Conservation (phyloP, 2,113 vertebrate species). For the Brachionichthys hirsutus region DNA sequence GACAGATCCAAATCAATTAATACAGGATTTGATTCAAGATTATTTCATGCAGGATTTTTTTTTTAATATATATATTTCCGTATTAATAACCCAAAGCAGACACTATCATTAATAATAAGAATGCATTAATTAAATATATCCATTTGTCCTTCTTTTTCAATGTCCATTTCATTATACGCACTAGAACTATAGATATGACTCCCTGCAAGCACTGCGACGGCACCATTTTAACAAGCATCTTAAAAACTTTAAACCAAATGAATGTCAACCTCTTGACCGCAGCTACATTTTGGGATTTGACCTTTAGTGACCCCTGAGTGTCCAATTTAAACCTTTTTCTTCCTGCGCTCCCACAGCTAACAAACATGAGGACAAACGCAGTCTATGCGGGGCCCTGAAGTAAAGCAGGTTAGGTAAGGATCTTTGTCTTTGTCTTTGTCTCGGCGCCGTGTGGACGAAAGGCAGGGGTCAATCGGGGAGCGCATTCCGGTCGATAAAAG, state of each 20-base stretch:
- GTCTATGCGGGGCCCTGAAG: conserved; percentile 19
- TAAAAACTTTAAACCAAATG: not conserved
- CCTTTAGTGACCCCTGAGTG: conserved; percentile 17
- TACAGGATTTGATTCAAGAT: conserved; percentile 1
- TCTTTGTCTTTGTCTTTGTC: conserved; percentile 62
- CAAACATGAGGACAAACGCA: conserved; percentile 13
- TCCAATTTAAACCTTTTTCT: conserved; percentile 27
- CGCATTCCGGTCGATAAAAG: conserved; percentile 74
- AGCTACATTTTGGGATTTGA: conserved; percentile 27
- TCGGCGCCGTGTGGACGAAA: conserved; percentile 58
- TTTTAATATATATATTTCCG: too few relatives aligned
- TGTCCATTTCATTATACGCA: too few relatives aligned
- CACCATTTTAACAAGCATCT: conserved; percentile 25
- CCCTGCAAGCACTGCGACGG: conserved; percentile 35
- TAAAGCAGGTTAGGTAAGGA: conserved; percentile 43
- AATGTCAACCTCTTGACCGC: conserved; percentile 21
- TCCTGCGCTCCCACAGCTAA: conserved; percentile 6
- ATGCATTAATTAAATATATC: too few relatives aligned
- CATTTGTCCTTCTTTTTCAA: too few relatives aligned
- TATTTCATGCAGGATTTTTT: too few relatives aligned
- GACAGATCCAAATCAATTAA: conserved; percentile 29
- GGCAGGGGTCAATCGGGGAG: conserved; percentile 53
- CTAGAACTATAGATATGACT: not conserved
- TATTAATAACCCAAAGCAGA: too few relatives aligned
- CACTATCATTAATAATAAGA: too few relatives aligned